Evolutionary conservation across 2,888 invertebrate species (phyloP).

Genomic region (Dichetophora obliterata): DNA sequence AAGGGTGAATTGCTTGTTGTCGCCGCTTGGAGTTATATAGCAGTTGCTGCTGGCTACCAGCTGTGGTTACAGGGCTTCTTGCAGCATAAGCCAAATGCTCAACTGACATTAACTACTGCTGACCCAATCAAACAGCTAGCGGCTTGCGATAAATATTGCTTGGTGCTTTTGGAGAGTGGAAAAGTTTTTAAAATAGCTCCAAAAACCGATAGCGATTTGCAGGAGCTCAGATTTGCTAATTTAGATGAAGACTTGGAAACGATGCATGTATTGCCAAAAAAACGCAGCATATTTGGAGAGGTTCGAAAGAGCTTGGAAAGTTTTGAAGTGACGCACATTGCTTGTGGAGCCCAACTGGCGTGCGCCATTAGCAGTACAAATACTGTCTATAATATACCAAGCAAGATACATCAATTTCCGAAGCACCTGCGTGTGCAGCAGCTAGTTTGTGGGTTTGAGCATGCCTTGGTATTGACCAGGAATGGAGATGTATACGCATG

Average conservation of each 20-base stretch:
- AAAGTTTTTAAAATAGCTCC: constrained; percentile 57
- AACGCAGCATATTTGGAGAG: constrained; percentile 59
- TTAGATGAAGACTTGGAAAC: not conserved
- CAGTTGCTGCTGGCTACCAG: constrained; percentile 50
- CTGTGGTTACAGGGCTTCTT: constrained; percentile 58
- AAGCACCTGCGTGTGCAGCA: constrained; percentile 74
- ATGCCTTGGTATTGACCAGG: constrained; percentile 79
- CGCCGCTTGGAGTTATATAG: constrained; percentile 62
- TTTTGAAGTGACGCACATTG: constrained; percentile 67
- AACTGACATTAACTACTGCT: constrained; percentile 50
- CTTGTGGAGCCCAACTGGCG: constrained; percentile 70
- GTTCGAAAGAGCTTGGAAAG: constrained; percentile 18
- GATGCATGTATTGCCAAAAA: constrained; percentile 48
- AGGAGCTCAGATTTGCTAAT: constrained; percentile 50
- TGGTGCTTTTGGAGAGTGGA: constrained; percentile 61
- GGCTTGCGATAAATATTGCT: constrained; percentile 58
- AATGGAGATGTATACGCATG: constrained; percentile 83
- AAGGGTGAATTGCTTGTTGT: constrained; percentile 45
- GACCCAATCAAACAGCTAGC: constrained; percentile 55
- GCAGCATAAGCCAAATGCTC: constrained; percentile 41
- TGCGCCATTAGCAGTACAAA: constrained; percentile 71
- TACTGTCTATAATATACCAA: constrained; percentile 76
- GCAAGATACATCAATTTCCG: constrained; percentile 72
- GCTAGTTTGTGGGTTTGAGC: constrained; percentile 85
- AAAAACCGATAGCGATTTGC: constrained; percentile 47